A percentile compares a stretch with the other conserved stretches of the same genome.
phyloP scores from a whole-genome alignment of 2,888 invertebrate genomes.

The Actias luna region DNA sequence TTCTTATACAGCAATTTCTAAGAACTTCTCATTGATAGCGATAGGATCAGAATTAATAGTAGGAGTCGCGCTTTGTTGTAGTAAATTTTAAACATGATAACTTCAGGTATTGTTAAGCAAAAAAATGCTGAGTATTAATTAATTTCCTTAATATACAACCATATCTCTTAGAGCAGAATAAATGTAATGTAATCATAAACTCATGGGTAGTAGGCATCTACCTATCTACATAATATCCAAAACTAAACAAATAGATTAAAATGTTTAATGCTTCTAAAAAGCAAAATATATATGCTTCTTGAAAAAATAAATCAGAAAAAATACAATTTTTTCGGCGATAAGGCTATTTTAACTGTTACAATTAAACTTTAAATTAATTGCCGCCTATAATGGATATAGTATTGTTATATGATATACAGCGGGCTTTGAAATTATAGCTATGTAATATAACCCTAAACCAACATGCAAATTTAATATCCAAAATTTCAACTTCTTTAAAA shows the following conservation, averaged over 20 bases:
- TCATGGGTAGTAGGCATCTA: too few relatives aligned
- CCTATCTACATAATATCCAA: constrained; percentile 6
- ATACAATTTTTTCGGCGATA: constrained; percentile 48
- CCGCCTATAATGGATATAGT: background rate
- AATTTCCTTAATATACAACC: background rate
- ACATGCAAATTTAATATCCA: background rate
- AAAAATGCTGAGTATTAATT: background rate
- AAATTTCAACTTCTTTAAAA: too few relatives aligned
- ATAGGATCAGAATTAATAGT: background rate
- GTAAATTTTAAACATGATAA: too few relatives aligned
- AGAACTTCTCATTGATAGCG: background rate
- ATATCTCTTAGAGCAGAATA: background rate
- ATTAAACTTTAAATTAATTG: background rate
- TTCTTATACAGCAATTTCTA: constrained; percentile 1
- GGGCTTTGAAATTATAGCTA: background rate
- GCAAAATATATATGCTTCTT: too few relatives aligned
- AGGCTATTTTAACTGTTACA: constrained; percentile 27
- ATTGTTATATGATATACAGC: background rate
- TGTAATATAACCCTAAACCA: background rate
- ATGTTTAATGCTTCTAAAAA: too few relatives aligned
- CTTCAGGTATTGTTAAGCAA: too few relatives aligned
- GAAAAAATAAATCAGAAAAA: constrained; percentile 66
- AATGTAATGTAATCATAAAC: background rate
- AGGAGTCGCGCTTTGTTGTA: background rate
- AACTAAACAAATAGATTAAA: constrained; percentile 47